phyloP scores from a whole-genome alignment of 2,888 invertebrate genomes.

The Drosophila hamatofila region DNA sequence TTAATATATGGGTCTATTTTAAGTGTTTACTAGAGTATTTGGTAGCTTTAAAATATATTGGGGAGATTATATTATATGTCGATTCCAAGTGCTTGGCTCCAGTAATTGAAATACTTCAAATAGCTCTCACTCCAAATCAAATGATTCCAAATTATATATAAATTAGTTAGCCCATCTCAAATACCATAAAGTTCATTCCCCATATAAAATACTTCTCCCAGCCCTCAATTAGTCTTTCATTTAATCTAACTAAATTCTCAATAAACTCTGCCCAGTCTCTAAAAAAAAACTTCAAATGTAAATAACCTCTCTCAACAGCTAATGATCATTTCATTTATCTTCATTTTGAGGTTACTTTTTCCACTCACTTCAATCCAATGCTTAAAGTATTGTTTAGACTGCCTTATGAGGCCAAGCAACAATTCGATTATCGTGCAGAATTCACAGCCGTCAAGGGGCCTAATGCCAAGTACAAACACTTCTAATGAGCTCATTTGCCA shows the following conservation, averaged over 20 bases:
- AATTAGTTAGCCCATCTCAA: too few relatives aligned
- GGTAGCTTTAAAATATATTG: too few relatives aligned
- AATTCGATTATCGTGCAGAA: conserved; percentile 43
- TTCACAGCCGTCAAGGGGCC: conserved; percentile 20
- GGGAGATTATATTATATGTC: too few relatives aligned
- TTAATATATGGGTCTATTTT: too few relatives aligned
- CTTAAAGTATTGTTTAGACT: conserved; percentile 30
- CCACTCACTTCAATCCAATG: conserved; percentile 21
- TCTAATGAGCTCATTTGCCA: conserved; percentile 57
- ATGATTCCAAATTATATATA: too few relatives aligned
- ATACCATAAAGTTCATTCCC: neutral
- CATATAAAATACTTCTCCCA: neutral
- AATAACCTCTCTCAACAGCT: neutral
- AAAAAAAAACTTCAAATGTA: neutral
- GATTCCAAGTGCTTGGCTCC: too few relatives aligned
- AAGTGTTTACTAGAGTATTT: too few relatives aligned
- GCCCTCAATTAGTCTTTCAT: neutral
- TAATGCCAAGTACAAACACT: conserved; percentile 35
- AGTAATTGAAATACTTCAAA: too few relatives aligned
- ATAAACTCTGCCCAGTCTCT: neutral
- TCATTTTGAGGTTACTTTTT: conserved; percentile 8
- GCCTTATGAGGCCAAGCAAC: conserved; percentile 29
- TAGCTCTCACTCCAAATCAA: too few relatives aligned
- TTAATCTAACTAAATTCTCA: neutral
- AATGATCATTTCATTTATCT: neutral